Conservation (phyloP, 2,797 vertebrate species). For the Peromyscus melanophrys region DNA sequence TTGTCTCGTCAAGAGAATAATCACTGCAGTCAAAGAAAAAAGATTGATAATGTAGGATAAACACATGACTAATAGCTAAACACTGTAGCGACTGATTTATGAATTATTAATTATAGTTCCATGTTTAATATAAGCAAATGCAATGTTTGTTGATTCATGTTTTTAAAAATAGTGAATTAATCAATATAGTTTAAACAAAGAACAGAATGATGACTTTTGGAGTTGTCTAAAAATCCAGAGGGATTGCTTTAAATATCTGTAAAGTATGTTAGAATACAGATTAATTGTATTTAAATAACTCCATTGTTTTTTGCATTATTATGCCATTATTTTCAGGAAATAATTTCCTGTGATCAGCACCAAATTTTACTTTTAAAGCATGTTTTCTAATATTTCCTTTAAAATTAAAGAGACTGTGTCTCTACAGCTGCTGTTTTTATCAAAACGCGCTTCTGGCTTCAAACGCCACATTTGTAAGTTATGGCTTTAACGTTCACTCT, state of each 20-base stretch:
- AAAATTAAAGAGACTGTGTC: not conserved
- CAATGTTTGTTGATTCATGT: not conserved
- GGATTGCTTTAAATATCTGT: not conserved
- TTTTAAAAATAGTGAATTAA: slow-evolving; percentile 7
- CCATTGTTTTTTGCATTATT: not conserved
- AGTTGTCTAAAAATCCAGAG: not conserved
- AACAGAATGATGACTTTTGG: not conserved
- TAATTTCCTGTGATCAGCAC: not conserved
- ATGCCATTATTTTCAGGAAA: not conserved
- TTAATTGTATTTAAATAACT: not conserved
- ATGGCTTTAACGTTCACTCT: not conserved
- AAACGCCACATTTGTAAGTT: not conserved
- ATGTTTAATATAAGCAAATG: not conserved
- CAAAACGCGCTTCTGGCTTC: too few relatives aligned
- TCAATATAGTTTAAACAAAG: not conserved
- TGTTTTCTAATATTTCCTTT: not conserved
- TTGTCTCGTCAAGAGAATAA: not conserved
- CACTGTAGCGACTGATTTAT: not conserved
- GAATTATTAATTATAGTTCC: slow-evolving; percentile 4
- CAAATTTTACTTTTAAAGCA: not conserved
- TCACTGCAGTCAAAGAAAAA: not conserved
- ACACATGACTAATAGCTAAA: not conserved
- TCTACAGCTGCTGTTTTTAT: not conserved
- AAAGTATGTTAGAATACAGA: not conserved
- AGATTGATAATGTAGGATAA: slow-evolving; percentile 40